Percentiles rank a stretch among this genome's conserved stretches.
Conservation (phyloP, 2,888 invertebrate genomes). For the Cataglyphis livida region DNA sequence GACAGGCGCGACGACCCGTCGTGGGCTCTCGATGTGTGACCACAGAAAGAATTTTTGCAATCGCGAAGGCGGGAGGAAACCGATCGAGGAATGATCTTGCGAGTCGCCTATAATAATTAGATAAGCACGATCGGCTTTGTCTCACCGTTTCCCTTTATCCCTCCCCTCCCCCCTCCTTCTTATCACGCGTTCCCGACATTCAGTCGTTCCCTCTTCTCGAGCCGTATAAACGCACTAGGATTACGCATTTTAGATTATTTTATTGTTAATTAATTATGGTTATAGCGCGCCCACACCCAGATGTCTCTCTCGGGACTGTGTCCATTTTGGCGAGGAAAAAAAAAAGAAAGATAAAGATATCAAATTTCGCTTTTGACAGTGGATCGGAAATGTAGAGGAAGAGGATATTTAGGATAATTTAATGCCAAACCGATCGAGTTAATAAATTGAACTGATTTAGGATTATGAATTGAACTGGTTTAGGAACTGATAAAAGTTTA, state of each 20-base stretch:
- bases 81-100: constrained; percentile 55
- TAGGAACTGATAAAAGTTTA: background rate
- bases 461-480: background rate
- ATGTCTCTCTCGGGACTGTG: constrained; percentile 50
- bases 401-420: constrained; percentile 8
- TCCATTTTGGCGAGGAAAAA: background rate
- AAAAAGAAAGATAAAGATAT: constrained; percentile 29
- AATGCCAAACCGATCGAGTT: background rate
- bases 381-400: constrained; percentile 6
- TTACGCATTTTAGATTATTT: constrained; percentile 73
- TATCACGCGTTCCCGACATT: constrained; percentile 47
- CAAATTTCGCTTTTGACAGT: constrained; percentile 42
- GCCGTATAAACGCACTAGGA: constrained; percentile 72
- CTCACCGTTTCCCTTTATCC: constrained; percentile 52
- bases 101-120: constrained; percentile 70
- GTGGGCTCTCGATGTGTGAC: constrained; percentile 53
- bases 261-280: constrained; percentile 73
- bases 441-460: background rate
- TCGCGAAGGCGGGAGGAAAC: constrained; percentile 31
- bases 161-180: constrained; percentile 15
- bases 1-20: constrained; percentile 63
- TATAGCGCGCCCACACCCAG: constrained; percentile 57
- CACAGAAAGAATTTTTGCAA: constrained; percentile 55
- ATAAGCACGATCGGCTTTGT: constrained; percentile 64
- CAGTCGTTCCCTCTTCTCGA: constrained; percentile 62